Conservation (phyloP, 2,888 invertebrate genomes). For the Chelonus formosanus region DNA sequence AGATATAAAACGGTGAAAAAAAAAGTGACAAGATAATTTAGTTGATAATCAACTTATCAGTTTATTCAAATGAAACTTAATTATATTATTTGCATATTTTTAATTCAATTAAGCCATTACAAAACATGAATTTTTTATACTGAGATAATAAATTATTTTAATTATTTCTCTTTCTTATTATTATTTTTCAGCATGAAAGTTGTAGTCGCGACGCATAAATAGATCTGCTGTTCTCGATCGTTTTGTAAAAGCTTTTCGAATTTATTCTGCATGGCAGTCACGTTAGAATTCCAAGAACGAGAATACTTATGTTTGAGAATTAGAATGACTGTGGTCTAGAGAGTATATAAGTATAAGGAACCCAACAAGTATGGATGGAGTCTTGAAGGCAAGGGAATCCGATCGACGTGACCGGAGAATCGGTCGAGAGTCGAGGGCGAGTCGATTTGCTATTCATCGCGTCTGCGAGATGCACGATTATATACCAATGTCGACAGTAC, state of each 20-base stretch:
- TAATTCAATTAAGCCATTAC: too few species aligned
- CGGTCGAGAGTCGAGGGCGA: conserved; percentile 15
- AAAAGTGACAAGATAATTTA: too few species aligned
- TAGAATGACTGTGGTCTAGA: conserved; percentile 35
- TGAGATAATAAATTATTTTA: background rate
- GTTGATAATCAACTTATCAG: too few species aligned
- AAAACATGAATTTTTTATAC: background rate
- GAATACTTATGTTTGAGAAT: conserved; percentile 41
- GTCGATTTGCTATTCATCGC: conserved; percentile 41
- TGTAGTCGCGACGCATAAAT: conserved; percentile 1
- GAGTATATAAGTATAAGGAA: background rate
- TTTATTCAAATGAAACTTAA: too few species aligned
- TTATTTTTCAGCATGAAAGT: background rate
- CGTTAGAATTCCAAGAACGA: conserved; percentile 41
- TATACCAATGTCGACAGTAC: conserved; percentile 26
- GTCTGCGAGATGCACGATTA: conserved; percentile 35
- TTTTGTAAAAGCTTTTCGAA: conserved; percentile 7
- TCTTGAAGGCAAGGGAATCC: conserved; percentile 25
- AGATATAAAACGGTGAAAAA: conserved; percentile 6
- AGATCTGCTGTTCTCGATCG: conserved; percentile 5
- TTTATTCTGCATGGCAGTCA: conserved; percentile 37
- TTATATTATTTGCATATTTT: too few species aligned
- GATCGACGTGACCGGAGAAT: conserved; percentile 43
- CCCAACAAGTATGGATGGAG: background rate
- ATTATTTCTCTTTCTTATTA: background rate